A percentile compares a stretch with the other conserved stretches of the same genome.
These are phyloP conservation scores for Alca torda DNA, from an alignment of 2,797 vertebrate species.

Conservation along the genomic window DNA sequence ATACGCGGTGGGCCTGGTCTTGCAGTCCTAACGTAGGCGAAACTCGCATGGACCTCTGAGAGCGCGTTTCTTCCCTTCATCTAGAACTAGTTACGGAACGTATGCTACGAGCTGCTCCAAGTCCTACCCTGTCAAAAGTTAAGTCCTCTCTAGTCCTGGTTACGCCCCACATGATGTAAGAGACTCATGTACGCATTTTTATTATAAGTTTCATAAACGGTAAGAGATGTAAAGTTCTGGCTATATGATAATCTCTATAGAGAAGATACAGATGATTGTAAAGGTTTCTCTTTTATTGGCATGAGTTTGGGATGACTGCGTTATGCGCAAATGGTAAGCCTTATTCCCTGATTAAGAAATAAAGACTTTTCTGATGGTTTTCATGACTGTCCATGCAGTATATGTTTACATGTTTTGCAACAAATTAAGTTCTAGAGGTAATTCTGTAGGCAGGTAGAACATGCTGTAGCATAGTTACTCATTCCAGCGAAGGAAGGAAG, in stretches of 20 bases:
- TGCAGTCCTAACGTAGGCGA: rapidly evolving
- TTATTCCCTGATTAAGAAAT: constrained; percentile 62
- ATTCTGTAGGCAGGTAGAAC: neutral
- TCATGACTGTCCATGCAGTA: neutral
- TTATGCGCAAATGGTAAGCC: constrained; percentile 44
- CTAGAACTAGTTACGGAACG: neutral
- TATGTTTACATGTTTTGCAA: neutral
- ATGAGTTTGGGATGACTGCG: constrained; percentile 5
- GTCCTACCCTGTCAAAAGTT: neutral
- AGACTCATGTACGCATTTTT: neutral
- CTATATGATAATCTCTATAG: neutral
- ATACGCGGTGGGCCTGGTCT: neutral
- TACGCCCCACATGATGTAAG: neutral
- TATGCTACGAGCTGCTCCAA: neutral
- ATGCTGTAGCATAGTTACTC: neutral
- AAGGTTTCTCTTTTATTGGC: constrained; percentile 16
- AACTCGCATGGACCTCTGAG: rapidly evolving
- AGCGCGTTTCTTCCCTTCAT: neutral
- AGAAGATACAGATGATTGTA: constrained; percentile 35
- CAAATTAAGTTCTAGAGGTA: constrained; percentile 44
- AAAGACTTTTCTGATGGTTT: constrained; percentile 64
- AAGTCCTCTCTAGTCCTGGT: neutral
- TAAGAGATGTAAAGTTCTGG: constrained; percentile 30
- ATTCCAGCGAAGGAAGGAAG: constrained; percentile 10
- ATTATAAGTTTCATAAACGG: neutral